Evolutionary conservation across 2,888 invertebrate genomes (phyloP).

Genomic region (Abscondita cerata): DNA sequence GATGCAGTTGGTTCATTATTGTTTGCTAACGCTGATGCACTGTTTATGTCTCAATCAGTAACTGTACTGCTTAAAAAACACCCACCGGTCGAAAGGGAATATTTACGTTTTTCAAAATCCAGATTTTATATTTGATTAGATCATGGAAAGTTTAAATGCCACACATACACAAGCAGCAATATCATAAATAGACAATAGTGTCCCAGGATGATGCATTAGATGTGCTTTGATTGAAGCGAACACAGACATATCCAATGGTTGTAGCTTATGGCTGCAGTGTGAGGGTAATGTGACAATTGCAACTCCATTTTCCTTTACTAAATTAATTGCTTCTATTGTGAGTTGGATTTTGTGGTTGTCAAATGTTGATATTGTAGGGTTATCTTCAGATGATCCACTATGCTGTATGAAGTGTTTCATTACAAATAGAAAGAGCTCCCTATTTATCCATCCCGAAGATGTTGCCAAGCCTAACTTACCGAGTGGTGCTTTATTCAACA

Average conservation of each 20-base stretch:
- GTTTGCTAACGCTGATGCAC: not conserved
- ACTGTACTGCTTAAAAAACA: constrained; percentile 21
- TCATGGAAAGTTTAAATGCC: not conserved
- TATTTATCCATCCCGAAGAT: no score
- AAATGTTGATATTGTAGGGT: not conserved
- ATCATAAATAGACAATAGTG: not conserved
- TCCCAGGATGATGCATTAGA: not conserved
- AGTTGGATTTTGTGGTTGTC: not conserved
- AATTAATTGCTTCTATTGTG: not conserved
- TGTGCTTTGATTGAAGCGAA: not conserved
- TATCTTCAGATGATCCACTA: not conserved
- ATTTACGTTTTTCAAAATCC: not conserved
- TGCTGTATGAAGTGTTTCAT: no score
- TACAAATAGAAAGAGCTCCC: no score
- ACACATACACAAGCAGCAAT: constrained; percentile 5
- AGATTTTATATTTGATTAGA: not conserved
- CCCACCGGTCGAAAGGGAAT: not conserved
- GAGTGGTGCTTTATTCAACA: no score
- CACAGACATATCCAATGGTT: not conserved
- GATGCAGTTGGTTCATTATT: not conserved
- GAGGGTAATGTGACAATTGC: not conserved
- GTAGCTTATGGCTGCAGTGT: no score
- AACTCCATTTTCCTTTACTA: not conserved
- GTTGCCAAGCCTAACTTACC: no score
- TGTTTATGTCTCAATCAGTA: constrained; percentile 20